A percentile compares a stretch with the other conserved stretches of the same genome.
Evolutionary conservation across 2,113 vertebrate species (phyloP).

Genomic region (Galemys pyrenaicus): DNA sequence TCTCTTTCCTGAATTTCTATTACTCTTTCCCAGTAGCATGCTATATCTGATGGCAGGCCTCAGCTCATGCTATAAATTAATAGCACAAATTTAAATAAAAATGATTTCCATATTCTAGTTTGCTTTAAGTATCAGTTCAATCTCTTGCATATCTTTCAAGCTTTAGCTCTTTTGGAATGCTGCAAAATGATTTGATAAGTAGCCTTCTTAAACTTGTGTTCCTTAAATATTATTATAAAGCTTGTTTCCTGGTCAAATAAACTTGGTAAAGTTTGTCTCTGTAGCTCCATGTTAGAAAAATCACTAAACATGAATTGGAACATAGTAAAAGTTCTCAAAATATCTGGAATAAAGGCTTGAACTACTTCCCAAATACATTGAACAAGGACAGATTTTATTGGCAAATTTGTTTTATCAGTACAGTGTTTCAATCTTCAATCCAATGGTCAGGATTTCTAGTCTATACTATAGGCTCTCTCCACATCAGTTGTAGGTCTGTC

Average conservation of each 20-base stretch:
- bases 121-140: conserved; percentile 48
- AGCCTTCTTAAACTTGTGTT: conserved; percentile 17
- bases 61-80: conserved; percentile 63
- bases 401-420: neutral
- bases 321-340: neutral
- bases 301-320: neutral
- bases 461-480: neutral
- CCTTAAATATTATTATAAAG: neutral
- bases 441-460: neutral
- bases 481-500: neutral
- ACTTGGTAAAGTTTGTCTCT: neutral
- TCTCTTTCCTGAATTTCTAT: conserved; percentile 67
- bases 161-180: conserved; percentile 29
- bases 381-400: neutral
- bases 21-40: conserved; percentile 43
- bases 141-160: conserved; percentile 32
- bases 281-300: neutral
- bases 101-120: conserved; percentile 63
- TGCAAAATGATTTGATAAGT: conserved; percentile 8
- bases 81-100: conserved; percentile 65
- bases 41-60: conserved; percentile 46
- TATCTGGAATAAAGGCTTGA: neutral
- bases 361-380: neutral
- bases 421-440: neutral
- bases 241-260: neutral